Evolutionary conservation across 2,113 vertebrate species (phyloP).

Genomic region (Tichodroma muraria): DNA sequence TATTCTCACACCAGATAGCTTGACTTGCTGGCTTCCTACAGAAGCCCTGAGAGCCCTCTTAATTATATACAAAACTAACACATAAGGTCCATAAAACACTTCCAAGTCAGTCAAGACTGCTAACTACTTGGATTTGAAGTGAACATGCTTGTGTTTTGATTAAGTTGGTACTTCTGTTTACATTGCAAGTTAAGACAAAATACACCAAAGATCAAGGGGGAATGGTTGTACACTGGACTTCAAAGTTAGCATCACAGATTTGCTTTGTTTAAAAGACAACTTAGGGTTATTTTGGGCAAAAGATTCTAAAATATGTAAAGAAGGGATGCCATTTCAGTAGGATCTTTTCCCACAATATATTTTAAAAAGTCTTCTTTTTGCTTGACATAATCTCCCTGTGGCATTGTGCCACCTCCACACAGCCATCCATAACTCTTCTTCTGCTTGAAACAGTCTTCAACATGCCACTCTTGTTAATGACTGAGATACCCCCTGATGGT

Average conservation of each 20-base stretch:
- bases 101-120: constrained; percentile 3
- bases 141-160: neutral
- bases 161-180: neutral
- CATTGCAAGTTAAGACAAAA: neutral
- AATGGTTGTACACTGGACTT: neutral
- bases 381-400: constrained; percentile 74
- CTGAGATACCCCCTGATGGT: constrained; percentile 83
- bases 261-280: neutral
- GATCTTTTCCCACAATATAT: constrained; percentile 48
- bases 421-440: constrained; percentile 74
- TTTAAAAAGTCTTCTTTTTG: constrained; percentile 61
- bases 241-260: neutral
- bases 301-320: neutral
- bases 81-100: constrained; percentile 17
- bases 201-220: neutral
- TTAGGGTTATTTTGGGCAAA: neutral
- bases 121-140: neutral
- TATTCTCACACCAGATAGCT: constrained; percentile 17
- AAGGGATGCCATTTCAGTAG: constrained; percentile 11
- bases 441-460: constrained; percentile 78
- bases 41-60: constrained; percentile 15
- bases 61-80: constrained; percentile 52
- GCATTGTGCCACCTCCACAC: constrained; percentile 66
- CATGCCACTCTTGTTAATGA: constrained; percentile 83
- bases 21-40: constrained; percentile 29